Evolutionary conservation across 2,113 vertebrate species (phyloP).

Genomic region (Solea solea): DNA sequence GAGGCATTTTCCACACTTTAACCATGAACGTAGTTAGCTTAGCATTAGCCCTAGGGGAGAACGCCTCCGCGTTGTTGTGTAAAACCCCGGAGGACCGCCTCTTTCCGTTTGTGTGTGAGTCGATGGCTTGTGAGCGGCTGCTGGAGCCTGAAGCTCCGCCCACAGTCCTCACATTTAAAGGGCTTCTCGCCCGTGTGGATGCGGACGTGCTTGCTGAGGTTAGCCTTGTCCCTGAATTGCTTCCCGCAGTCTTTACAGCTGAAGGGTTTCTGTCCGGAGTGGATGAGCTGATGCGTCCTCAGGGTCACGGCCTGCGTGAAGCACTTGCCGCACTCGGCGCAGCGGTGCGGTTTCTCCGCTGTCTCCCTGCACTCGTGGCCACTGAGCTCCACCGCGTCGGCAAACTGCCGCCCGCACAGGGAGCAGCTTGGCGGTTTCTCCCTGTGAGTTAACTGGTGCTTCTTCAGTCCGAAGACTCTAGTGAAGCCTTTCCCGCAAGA

Average conservation of each 20-base stretch:
- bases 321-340: slow-evolving; percentile 29
- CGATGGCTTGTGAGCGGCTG: slow-evolving; percentile 39
- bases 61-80: too few species aligned
- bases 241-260: background rate
- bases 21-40: too few species aligned
- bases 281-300: slow-evolving; percentile 24
- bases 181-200: slow-evolving; percentile 37
- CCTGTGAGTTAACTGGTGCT: background rate
- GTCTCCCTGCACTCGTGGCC: background rate
- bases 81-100: background rate
- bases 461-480: background rate
- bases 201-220: slow-evolving; percentile 41
- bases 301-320: background rate
- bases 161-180: slow-evolving; percentile 18
- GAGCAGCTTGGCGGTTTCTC: background rate
- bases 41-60: too few species aligned
- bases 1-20: too few species aligned
- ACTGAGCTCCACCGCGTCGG: accelerated
- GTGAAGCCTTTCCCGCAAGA: slow-evolving; percentile 16
- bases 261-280: slow-evolving; percentile 36
- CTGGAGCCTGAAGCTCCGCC: slow-evolving; percentile 38
- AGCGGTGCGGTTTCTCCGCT: slow-evolving; percentile 10
- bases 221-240: slow-evolving; percentile 36
- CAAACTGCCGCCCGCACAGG: background rate
- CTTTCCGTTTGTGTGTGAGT: slow-evolving; percentile 7